Evolutionary conservation across 1,140 invertebrate species (phyloP).

Genomic region (Meteorus sp.): DNA sequence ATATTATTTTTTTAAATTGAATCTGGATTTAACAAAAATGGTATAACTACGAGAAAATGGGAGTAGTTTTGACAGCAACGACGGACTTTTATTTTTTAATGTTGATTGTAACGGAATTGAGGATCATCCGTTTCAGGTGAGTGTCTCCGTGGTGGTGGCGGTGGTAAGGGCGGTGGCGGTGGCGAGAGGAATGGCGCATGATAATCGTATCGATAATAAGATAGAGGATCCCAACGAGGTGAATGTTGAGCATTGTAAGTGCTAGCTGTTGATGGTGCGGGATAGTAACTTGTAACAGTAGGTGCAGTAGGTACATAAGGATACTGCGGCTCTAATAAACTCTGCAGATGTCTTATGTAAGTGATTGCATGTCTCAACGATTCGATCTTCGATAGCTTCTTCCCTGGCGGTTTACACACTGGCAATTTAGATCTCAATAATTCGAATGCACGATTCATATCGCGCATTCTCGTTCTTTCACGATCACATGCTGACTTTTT

Average conservation of each 20-base stretch:
- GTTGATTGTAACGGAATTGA: slow-evolving; percentile 42
- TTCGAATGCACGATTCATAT: slow-evolving; percentile 88
- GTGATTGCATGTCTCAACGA: slow-evolving; percentile 80
- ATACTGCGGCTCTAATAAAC: slow-evolving; percentile 60
- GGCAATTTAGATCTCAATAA: slow-evolving; percentile 76
- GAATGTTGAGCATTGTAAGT: slow-evolving; percentile 49
- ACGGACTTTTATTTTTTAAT: slow-evolving; percentile 19
- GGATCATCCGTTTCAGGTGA: slow-evolving; percentile 34
- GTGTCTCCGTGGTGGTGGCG: slow-evolving; percentile 38
- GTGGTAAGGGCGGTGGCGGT: slow-evolving; percentile 35
- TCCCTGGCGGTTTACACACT: slow-evolving; percentile 80
- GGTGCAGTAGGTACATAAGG: slow-evolving; percentile 34
- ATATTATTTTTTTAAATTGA: slow-evolving; percentile 4
- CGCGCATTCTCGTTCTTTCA: slow-evolving; percentile 81
- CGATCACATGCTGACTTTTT: slow-evolving; percentile 84
- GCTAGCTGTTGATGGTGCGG: slow-evolving; percentile 5
- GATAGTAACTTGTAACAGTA: not conserved
- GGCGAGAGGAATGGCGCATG: slow-evolving; percentile 43
- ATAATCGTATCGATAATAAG: slow-evolving; percentile 55
- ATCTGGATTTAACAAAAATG: not conserved
- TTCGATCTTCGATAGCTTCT: slow-evolving; percentile 87
- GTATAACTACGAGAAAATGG: not conserved
- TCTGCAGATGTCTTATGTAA: slow-evolving; percentile 77
- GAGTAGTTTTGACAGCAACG: not conserved
- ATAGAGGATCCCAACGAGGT: slow-evolving; percentile 50